A percentile compares a stretch with the other conserved stretches of the same genome.
These are phyloP conservation scores for Caenorhabditis drosophilae DNA, from an alignment of 2,888 invertebrate species.

Conservation along the genomic window DNA sequence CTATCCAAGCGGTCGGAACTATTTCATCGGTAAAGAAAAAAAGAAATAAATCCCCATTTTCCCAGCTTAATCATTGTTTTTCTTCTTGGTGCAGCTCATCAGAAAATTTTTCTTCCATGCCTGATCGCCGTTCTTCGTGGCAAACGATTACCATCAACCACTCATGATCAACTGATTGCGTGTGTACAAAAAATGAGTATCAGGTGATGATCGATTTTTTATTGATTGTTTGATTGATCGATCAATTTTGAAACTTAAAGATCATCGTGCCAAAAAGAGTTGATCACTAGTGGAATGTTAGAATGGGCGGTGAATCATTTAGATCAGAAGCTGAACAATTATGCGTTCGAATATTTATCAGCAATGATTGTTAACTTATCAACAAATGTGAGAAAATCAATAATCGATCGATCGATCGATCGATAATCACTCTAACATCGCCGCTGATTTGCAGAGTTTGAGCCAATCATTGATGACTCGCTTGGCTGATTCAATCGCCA, in stretches of 20 bases:
- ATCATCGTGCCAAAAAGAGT: slow-evolving; percentile 31
- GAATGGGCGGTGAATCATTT: slow-evolving; percentile 48
- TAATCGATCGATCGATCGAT: no score
- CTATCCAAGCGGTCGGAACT: slow-evolving; percentile 34
- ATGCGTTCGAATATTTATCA: slow-evolving; percentile 47
- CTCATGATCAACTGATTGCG: slow-evolving; percentile 46
- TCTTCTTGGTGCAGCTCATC: slow-evolving; percentile 26
- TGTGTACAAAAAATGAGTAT: slow-evolving; percentile 47
- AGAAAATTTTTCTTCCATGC: slow-evolving; percentile 37
- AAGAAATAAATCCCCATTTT: neutral
- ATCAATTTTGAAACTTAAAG: slow-evolving; percentile 10
- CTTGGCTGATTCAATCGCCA: slow-evolving; percentile 42
- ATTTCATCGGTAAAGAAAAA: slow-evolving; percentile 30
- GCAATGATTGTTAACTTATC: slow-evolving; percentile 43
- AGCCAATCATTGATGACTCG: slow-evolving; percentile 37
- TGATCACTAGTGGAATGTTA: slow-evolving; percentile 42
- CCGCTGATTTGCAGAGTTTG: slow-evolving; percentile 37
- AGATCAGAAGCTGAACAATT: slow-evolving; percentile 40
- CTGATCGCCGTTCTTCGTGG: slow-evolving; percentile 42
- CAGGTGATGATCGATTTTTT: slow-evolving; percentile 10
- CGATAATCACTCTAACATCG: no score
- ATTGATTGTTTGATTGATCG: neutral
- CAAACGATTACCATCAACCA: slow-evolving; percentile 40
- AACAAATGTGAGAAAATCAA: slow-evolving; percentile 41
- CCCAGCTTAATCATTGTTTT: slow-evolving; percentile 29